These are phyloP conservation scores for Poicephalus gulielmi DNA, from an alignment of 2,113 vertebrate genomes.

Conservation along the genomic window DNA sequence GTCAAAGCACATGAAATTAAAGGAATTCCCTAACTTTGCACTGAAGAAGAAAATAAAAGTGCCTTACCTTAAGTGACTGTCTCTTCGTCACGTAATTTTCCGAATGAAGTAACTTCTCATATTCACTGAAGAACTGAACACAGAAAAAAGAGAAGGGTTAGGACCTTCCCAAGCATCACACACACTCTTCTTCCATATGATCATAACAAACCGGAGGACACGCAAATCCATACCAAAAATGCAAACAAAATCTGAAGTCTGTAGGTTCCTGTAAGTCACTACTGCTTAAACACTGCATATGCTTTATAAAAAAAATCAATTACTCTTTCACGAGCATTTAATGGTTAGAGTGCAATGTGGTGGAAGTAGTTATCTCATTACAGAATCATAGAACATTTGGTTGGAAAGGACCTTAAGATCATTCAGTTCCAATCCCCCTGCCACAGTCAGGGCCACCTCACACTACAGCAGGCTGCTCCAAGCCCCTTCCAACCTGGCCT, in stretches of 20 bases:
- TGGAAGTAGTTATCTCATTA: neutral
- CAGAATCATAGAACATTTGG: neutral
- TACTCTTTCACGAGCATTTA: neutral
- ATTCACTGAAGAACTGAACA: slow-evolving; percentile 87
- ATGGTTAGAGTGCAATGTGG: neutral
- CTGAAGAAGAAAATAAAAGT: neutral
- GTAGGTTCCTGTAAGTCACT: neutral
- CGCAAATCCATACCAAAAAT: neutral
- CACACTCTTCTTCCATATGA: neutral
- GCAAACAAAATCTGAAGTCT: neutral
- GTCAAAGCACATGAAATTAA: neutral
- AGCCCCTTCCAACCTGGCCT: neutral
- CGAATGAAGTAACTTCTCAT: slow-evolving; percentile 87
- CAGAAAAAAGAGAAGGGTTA: slow-evolving; percentile 40
- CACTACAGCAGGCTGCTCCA: neutral
- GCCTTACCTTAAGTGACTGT: slow-evolving; percentile 85
- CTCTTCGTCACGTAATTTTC: slow-evolving; percentile 89
- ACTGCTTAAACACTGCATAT: fast-evolving
- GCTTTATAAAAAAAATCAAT: neutral
- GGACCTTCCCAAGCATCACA: neutral
- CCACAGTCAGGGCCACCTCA: neutral
- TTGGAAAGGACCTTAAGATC: neutral
- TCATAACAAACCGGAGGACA: neutral
- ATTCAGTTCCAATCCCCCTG: neutral
- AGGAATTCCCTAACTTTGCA: neutral